Conservation (phyloP, 1,140 invertebrate species). For the Charaxes varanes region DNA sequence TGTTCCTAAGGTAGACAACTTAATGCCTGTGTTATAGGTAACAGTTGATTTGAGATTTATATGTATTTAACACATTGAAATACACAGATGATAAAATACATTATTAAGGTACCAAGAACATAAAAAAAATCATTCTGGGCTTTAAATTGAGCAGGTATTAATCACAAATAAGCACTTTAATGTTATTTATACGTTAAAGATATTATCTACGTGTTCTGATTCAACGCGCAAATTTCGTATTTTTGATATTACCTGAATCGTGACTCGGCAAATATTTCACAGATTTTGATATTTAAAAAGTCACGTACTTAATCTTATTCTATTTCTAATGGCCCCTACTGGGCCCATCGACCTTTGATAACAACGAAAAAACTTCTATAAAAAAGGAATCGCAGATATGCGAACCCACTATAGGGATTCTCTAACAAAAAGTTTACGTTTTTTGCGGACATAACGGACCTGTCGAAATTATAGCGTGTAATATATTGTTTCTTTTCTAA, state of each 20-base stretch:
- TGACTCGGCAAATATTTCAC: conserved; percentile 2
- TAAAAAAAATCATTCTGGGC: no score
- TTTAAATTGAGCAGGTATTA: no score
- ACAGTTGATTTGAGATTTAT: no score
- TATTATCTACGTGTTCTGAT: no score
- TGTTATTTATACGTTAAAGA: no score
- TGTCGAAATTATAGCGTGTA: conserved; percentile 27
- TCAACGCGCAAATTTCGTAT: no score
- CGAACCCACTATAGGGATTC: conserved; percentile 43
- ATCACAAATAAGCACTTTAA: no score
- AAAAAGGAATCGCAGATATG: conserved; percentile 56
- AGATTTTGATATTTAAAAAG: conserved; percentile 7
- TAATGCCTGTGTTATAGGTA: no score
- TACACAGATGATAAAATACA: no score
- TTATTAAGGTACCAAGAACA: no score
- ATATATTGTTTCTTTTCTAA: conserved; percentile 29
- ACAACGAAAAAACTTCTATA: conserved; percentile 24
- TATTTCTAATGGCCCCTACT: conserved; percentile 33
- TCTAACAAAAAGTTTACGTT: conserved; percentile 33
- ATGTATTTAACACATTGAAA: no score
- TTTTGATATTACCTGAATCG: conserved; percentile 6
- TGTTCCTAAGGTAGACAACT: no score
- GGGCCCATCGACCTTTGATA: conserved; percentile 46
- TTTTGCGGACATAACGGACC: conserved; percentile 51
- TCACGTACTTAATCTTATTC: conserved; percentile 22